Percentiles rank a stretch among this genome's conserved stretches.
Conservation (phyloP, 2,888 invertebrate species). For the Heterodera filipjevi region DNA sequence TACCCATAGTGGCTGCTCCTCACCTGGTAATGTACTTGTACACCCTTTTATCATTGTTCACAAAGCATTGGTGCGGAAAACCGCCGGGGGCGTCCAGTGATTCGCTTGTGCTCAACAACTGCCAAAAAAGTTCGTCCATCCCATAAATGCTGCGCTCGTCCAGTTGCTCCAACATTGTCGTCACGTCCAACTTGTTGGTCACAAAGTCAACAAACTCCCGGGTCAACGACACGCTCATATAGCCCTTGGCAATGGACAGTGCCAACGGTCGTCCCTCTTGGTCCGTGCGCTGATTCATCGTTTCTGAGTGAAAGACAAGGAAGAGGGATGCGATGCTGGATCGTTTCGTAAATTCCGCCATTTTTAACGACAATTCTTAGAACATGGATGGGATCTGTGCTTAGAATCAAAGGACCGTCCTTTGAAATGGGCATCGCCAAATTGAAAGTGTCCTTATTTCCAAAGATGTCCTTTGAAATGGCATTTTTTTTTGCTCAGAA, state of each 20-base stretch:
- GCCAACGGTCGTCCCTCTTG: neutral
- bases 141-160: too few relatives aligned
- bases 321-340: neutral
- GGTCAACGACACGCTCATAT: slow-evolving; percentile 27
- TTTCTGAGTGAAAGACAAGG: neutral
- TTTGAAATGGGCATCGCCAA: too few relatives aligned
- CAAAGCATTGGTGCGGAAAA: slow-evolving; percentile 32
- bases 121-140: slow-evolving; percentile 36
- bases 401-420: too few relatives aligned
- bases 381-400: too few relatives aligned
- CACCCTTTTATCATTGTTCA: neutral
- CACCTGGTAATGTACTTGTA: slow-evolving; percentile 10
- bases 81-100: slow-evolving; percentile 36
- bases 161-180: slow-evolving; percentile 29
- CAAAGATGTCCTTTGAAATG: too few relatives aligned
- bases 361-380: too few relatives aligned
- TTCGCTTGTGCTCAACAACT: slow-evolving; percentile 30
- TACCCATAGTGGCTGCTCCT: neutral
- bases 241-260: slow-evolving; percentile 35
- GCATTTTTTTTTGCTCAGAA: too few relatives aligned
- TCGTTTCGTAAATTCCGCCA: too few relatives aligned
- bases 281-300: slow-evolving; percentile 1
- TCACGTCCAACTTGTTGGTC: slow-evolving; percentile 32
- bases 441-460: too few relatives aligned
- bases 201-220: slow-evolving; percentile 37